Evolutionary conservation across 2,113 vertebrate genomes (phyloP).

Genomic region (Australoheros scitulus): DNA sequence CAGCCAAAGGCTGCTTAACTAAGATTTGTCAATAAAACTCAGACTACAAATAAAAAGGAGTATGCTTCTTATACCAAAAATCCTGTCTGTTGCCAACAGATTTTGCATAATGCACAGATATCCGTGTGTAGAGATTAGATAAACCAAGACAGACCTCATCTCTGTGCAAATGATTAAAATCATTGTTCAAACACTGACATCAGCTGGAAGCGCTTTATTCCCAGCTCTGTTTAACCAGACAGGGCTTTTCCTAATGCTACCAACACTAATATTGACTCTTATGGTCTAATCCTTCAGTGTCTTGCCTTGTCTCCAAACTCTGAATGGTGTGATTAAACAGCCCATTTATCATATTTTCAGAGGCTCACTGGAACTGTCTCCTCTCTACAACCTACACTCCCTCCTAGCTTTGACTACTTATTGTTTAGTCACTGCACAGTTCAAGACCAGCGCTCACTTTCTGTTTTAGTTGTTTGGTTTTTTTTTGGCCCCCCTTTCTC

Average conservation of each 20-base stretch:
- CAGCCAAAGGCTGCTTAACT: not conserved
- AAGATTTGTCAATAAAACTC: not conserved
- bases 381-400: constrained; percentile 24
- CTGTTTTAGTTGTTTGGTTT: constrained; percentile 48
- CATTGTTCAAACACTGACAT: constrained; percentile 80
- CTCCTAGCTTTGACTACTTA: constrained; percentile 19
- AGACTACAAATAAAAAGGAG: not conserved
- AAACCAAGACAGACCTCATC: constrained; percentile 64
- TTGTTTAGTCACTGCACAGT: constrained; percentile 42
- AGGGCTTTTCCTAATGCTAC: constrained; percentile 66
- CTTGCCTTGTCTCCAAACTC: constrained; percentile 66
- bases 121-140: constrained; percentile 38
- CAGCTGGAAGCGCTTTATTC: constrained; percentile 75
- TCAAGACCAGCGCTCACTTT: constrained; percentile 54
- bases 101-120: constrained; percentile 11
- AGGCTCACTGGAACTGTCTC: constrained; percentile 43
- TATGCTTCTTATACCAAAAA: not conserved
- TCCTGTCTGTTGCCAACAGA: not conserved
- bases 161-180: constrained; percentile 77
- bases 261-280: constrained; percentile 78
- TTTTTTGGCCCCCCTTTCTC: not conserved
- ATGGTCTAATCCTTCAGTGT: constrained; percentile 73
- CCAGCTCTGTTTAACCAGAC: constrained; percentile 71
- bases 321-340: constrained; percentile 69
- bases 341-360: constrained; percentile 75